Base-by-base conservation (phyloP, 1,140 invertebrate species). In the Ganaspis sp. region DNA sequence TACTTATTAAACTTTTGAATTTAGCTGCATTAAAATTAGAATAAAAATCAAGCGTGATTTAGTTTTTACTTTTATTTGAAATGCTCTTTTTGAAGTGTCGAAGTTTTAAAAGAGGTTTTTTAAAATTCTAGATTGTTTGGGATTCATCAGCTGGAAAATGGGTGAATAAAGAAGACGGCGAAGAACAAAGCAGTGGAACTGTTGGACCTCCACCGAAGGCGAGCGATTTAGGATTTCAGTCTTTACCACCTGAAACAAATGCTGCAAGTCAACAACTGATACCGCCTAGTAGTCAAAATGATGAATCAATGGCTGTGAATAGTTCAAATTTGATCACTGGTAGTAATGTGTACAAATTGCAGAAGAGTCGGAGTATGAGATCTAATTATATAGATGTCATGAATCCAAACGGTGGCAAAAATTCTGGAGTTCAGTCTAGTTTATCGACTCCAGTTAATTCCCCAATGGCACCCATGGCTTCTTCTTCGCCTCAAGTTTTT, bases 131-230 rank as follows among this genome's bases (percentile, higher is more conserved):
- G 96, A 98, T 98, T 92, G 95, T 98, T 17, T 98, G 97, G 97
- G 97, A 98, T 92, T 92, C 94, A 72, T 93, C 95, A 9, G 94
- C 93, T 79, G 96, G 97, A 83, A 93, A 93, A 78, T 98, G 97
- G 97, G 92, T 94, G n/a, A 97, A 98, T 89, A 94, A 94, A 58
- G 96, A 97, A 83, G 95, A 93, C 54, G 94, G 94, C 84, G 93
- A 92, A 11, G 94, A 94, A 4, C 93, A 92, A 37, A 85, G 89
- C n/a, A 87, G 92, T 9, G 88, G 85, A 53, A 92, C 94, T 37
- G 89, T 95, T 53, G 94, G 95, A 81, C 96, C 96, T 77, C 96
- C 97, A 45, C 95, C 95, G 6, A 96, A 95, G 88, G 94, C 94
- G 88, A 83, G 93, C 2, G 94, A 94, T 17, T 87, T 93, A 76